Percentiles rank a stretch among this genome's conserved stretches.
Conservation (phyloP, 2,797 vertebrate species). For the Pristis pectinata region DNA sequence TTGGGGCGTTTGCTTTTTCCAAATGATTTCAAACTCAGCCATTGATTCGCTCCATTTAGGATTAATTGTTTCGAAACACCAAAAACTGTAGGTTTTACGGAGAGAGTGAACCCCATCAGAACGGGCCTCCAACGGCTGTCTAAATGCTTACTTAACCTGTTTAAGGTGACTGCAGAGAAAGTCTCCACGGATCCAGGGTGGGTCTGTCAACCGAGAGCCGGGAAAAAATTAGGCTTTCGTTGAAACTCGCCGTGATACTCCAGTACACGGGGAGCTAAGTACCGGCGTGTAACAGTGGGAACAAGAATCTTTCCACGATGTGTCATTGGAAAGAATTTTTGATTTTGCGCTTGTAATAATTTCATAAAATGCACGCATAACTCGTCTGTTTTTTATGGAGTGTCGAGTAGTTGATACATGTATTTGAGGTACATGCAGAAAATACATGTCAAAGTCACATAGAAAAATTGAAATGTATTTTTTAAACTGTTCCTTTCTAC, state of each 20-base stretch:
- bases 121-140: neutral
- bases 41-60: neutral
- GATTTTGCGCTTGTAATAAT: no score
- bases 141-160: neutral
- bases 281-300: neutral
- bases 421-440: neutral
- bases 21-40: neutral
- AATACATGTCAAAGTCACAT: no score
- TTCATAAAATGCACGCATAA: neutral
- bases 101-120: neutral
- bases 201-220: neutral
- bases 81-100: neutral
- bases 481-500: neutral
- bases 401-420: no score
- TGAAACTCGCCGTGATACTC: neutral
- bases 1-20: neutral
- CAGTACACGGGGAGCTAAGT: neutral
- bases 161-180: no score
- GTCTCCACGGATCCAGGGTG: neutral
- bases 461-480: neutral
- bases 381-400: no score
- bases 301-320: neutral
- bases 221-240: neutral
- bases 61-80: neutral
- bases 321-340: neutral